These are phyloP conservation scores for Etheostoma spectabile DNA, from an alignment of 2,113 vertebrate genomes.

Conservation along the genomic window DNA sequence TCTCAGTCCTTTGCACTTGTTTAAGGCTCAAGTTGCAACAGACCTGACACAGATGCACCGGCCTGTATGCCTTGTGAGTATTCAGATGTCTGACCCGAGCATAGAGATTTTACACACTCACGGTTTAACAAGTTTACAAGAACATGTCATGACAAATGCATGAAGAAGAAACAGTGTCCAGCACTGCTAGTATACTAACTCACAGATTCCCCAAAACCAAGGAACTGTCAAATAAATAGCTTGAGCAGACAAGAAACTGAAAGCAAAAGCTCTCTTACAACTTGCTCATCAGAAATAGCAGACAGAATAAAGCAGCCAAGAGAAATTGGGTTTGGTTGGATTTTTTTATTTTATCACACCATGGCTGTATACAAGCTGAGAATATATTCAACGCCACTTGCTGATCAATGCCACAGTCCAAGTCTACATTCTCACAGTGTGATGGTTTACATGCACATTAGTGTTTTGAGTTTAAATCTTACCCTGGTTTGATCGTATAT, in stretches of 20 bases:
- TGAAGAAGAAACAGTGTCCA: background rate
- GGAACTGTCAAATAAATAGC: constrained; percentile 20
- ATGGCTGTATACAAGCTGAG: background rate
- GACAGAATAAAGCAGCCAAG: constrained; percentile 8
- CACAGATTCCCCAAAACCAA: constrained; percentile 14
- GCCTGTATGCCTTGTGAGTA: constrained; percentile 7
- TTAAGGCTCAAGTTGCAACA: constrained; percentile 47
- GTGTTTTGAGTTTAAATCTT: background rate
- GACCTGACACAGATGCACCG: constrained; percentile 51
- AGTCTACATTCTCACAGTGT: background rate
- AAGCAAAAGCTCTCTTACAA: constrained; percentile 11
- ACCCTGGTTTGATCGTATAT: background rate
- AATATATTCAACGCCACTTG: background rate
- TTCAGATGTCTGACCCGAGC: constrained; percentile 26
- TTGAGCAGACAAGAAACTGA: constrained; percentile 13
- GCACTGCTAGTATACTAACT: constrained; percentile 9
- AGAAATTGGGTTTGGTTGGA: background rate
- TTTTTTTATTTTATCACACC: constrained; percentile 7
- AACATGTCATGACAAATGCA: background rate
- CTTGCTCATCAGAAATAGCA: constrained; percentile 6
- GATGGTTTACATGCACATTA: background rate
- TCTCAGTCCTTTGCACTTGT: constrained; percentile 53
- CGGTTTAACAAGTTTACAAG: constrained; percentile 22
- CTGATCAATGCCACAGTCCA: background rate
- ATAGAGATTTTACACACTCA: constrained; percentile 7